These are phyloP conservation scores for Trididemnum nubilum DNA, from an alignment of 23 tunicate species.

Conservation along the genomic window DNA sequence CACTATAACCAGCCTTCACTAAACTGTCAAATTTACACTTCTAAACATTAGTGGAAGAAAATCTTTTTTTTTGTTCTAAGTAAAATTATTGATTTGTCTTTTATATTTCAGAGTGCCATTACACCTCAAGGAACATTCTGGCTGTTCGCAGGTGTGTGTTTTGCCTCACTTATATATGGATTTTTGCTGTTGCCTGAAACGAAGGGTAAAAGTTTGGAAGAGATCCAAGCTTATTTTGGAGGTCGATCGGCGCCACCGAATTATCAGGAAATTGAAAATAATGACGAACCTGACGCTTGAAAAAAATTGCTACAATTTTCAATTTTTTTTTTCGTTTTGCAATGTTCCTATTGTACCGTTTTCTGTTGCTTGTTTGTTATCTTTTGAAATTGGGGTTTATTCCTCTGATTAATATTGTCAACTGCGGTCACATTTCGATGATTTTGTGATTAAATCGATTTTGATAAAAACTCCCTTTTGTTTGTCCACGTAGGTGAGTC, in stretches of 20 bases:
- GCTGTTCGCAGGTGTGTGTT: slow-evolving; percentile 67
- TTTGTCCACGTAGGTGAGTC: too few species aligned
- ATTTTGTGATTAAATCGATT: too few species aligned
- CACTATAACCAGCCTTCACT: background rate
- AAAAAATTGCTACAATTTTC: background rate
- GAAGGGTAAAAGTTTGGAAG: slow-evolving; percentile 73
- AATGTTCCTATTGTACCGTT: too few species aligned
- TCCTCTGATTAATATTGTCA: too few species aligned
- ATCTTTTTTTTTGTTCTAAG: background rate
- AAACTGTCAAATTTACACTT: background rate
- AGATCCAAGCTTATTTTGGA: slow-evolving; percentile 50
- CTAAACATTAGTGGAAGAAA: background rate
- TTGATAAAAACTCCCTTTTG: too few species aligned
- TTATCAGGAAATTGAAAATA: background rate
- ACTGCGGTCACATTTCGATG: too few species aligned
- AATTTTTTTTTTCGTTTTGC: too few species aligned
- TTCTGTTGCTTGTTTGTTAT: too few species aligned
- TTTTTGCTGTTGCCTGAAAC: slow-evolving; percentile 74
- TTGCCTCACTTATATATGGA: slow-evolving; percentile 34
- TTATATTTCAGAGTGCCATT: slow-evolving; percentile 33
- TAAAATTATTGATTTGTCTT: background rate
- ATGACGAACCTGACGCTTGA: slow-evolving; percentile 1
- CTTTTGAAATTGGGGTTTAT: too few species aligned
- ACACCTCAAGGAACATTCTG: slow-evolving; percentile 78
- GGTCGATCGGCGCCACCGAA: background rate